A percentile compares a stretch with the other conserved stretches of the same genome.
These are phyloP conservation scores for Mallotus villosus DNA, from an alignment of 2,797 vertebrate species.

Conservation along the genomic window DNA sequence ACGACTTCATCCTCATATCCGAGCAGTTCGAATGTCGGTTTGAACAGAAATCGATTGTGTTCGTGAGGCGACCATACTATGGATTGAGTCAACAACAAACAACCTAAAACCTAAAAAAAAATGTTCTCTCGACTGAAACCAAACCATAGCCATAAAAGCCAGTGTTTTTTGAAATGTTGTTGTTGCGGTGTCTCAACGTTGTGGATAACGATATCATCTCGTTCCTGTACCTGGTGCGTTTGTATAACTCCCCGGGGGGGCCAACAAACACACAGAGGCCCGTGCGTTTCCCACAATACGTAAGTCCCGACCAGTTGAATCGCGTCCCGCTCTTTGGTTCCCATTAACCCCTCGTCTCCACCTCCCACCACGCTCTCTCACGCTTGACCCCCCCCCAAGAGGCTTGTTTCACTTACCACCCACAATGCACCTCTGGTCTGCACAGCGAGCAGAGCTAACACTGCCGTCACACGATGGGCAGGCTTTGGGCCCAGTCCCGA, in stretches of 20 bases:
- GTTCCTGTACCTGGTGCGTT: constrained; percentile 87
- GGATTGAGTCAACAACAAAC: too few species aligned
- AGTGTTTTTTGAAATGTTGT: background rate
- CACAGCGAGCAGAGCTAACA: constrained; percentile 10
- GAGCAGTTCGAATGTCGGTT: background rate
- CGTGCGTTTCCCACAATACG: constrained; percentile 92
- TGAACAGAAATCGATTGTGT: background rate
- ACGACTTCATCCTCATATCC: background rate
- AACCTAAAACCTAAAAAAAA: too few species aligned
- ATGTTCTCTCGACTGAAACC: background rate
- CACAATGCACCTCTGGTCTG: constrained; percentile 10
- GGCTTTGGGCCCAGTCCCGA: background rate
- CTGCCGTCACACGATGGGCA: constrained; percentile 18
- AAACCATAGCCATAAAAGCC: background rate
- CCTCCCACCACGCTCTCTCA: constrained; percentile 23
- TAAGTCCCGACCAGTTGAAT: constrained; percentile 83
- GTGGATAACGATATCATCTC: constrained; percentile 56
- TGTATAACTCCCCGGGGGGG: constrained; percentile 83
- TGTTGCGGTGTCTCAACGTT: background rate
- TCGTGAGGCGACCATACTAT: too few species aligned
- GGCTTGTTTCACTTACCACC: constrained; percentile 8
- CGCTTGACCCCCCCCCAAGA: constrained; percentile 16
- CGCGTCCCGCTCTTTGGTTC: constrained; percentile 68
- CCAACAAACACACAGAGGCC: constrained; percentile 81
- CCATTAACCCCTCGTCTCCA: constrained; percentile 80